phyloP scores from a whole-genome alignment of 2,888 invertebrate species.

The Nasonovia ribisnigri region DNA sequence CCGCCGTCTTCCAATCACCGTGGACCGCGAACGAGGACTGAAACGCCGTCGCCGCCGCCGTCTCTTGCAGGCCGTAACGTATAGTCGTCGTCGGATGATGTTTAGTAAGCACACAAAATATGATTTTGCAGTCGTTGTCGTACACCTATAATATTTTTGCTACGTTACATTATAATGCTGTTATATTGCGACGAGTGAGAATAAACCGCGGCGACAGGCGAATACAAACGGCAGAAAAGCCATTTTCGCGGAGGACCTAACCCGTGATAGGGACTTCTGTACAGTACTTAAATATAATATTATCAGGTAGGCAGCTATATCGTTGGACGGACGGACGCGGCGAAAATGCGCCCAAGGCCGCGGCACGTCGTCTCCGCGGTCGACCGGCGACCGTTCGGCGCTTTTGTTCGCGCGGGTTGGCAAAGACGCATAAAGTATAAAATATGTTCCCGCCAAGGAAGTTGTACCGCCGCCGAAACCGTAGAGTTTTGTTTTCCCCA shows the following conservation, averaged over 20 bases:
- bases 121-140: not conserved
- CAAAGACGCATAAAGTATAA: slow-evolving; percentile 1
- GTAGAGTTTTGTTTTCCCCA: not conserved
- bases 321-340: not conserved
- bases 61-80: not conserved
- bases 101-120: slow-evolving; percentile 18
- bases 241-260: not conserved
- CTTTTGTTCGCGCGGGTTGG: not conserved
- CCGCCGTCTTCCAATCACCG: not conserved
- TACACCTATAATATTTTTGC: not conserved
- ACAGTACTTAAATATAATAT: not conserved
- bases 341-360: not conserved
- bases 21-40: slow-evolving; percentile 3
- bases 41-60: not conserved
- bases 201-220: not conserved
- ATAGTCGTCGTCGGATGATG: slow-evolving; percentile 31
- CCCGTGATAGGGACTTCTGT: not conserved
- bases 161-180: not conserved
- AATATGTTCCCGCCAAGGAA: not conserved
- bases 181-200: not conserved
- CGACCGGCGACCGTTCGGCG: not conserved
- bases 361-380: not conserved
- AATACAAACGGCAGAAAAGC: not conserved
- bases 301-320: too few species aligned
- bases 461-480: not conserved